Base-by-base conservation (phyloP, 2,797 vertebrate genomes). In the Salarias fasciatus region DNA sequence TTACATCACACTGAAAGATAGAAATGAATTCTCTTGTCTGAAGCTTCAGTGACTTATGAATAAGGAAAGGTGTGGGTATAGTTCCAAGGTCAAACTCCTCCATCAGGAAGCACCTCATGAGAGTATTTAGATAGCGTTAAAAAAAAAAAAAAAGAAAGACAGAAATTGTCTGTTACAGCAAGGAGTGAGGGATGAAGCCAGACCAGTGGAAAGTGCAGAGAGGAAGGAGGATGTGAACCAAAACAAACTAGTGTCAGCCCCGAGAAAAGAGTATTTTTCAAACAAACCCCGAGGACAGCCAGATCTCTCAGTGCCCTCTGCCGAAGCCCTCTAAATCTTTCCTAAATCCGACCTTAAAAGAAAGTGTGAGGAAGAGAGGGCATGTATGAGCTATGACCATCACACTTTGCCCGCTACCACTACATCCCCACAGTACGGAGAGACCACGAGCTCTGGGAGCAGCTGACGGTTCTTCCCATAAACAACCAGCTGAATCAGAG, bases 251-350 rank as follows among this genome's bases (percentile, higher is more conserved):
- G 24, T 30, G 2, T 33, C 52, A 55, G 48, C 56, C 30, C n/a
- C 36, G 8, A 53, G 53, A 63, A 69, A 69, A 60, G 35, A 76
- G 8, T 11, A 47, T 72, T 72, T 72, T 72, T 75, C 62, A 66
- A 79, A 79, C 45, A 69, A 71, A 66, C 50, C 64, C 53, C 0
- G 41, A 67, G 45, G 59, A 72, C 49, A 53, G 49, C 59, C 15
- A 50, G 57, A 60, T 69, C 59, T 50, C 41, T 58, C 45, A 56
- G 40, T 49, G 41, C 62, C 49, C 41, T 58, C 51, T 61, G 40
- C 48, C 35, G 13, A 77, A 72, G 81, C 50, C 13, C 29, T 46
- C 47, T 66, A 69, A 72, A 83, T 68, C 75, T 72, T 69, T 31
- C 50, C 15, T 11, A 78, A 80, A 77, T 79, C 60, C 29, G 0